phyloP scores from a whole-genome alignment of 2,113 vertebrate genomes.

The Tylochromis polylepis region DNA sequence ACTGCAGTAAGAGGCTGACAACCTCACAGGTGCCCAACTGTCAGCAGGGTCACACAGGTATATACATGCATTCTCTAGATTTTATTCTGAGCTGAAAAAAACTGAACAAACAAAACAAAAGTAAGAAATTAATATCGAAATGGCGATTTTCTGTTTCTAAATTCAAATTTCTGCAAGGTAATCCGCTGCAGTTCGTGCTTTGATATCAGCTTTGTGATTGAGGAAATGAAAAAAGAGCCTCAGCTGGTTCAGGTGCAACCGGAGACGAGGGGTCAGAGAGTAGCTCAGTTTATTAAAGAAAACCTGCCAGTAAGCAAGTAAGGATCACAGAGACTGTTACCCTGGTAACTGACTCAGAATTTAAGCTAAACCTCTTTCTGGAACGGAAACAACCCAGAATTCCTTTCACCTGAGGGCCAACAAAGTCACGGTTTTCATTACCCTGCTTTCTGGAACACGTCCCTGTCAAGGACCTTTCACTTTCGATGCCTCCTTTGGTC shows the following conservation, averaged over 20 bases:
- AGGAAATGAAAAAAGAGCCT: neutral
- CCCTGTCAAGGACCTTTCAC: too few species aligned
- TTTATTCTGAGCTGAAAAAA: too few species aligned
- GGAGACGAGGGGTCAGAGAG: neutral
- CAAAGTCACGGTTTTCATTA: too few species aligned
- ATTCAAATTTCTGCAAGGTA: too few species aligned
- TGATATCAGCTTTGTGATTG: neutral
- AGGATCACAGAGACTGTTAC: accelerated
- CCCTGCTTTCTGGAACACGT: too few species aligned
- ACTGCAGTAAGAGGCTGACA: neutral
- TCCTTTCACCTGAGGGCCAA: too few species aligned
- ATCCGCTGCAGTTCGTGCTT: too few species aligned
- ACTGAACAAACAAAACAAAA: neutral
- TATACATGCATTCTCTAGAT: too few species aligned
- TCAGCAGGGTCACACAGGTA: too few species aligned
- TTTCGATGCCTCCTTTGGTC: neutral
- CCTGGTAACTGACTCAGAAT: neutral
- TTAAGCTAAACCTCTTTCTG: neutral
- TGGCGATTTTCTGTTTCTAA: too few species aligned
- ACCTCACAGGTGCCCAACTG: neutral
- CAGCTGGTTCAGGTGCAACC: neutral
- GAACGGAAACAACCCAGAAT: too few species aligned
- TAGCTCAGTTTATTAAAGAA: neutral
- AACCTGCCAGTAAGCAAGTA: neutral
- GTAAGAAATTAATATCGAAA: neutral